Base-by-base conservation (phyloP, 2,888 invertebrate species). In the Bombylius major region DNA sequence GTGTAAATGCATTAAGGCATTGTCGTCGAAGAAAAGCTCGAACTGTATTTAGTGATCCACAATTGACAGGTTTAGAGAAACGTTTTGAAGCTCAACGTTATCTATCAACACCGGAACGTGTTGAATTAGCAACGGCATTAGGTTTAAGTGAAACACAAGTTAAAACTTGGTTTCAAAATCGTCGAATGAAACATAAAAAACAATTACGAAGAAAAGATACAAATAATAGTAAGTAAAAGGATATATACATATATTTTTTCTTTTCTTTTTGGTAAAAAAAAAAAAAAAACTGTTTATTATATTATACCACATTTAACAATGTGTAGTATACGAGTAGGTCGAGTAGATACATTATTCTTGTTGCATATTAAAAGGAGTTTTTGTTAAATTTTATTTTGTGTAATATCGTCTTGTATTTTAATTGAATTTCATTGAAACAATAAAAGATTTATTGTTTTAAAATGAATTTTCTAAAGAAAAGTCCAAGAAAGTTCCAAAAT, bases 141-240 rank as follows among this genome's bases (percentile, higher is more conserved):
- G 93, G 88, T 70, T 80, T 97, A 23, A 95, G 95, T 13, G 97
- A 97, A 77, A 97, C 97, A 0, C 86, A 96, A 79, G 92, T 96
- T 61, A 96, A 96, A 78, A 97, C 96, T 59, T 96, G 96, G 96
- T 96, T 97, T 76, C 96, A 97, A 77, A 97, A 97, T 76, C 78
- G 96, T 34, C 78, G 97, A 64, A 97, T 97, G 97, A 94, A 94
- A 70, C 92, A 94, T 72, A 94, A 94, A 79, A 94, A 94, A 67
- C 91, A 92, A 68, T 76, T 92, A 73, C 62, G 73, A 47, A 63
- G 73, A 55, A 64, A 73, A 51, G 73, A 74, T 58, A 66, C 69
- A 53, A 66, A 69, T 60, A 72, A 71, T 65, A 74, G 73, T 73
- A 62, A 69, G 69, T 64, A 33, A 13, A 14, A 23, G 23, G 23